Base-by-base conservation (phyloP, 2,888 invertebrate species). In the Girardia tigrina region DNA sequence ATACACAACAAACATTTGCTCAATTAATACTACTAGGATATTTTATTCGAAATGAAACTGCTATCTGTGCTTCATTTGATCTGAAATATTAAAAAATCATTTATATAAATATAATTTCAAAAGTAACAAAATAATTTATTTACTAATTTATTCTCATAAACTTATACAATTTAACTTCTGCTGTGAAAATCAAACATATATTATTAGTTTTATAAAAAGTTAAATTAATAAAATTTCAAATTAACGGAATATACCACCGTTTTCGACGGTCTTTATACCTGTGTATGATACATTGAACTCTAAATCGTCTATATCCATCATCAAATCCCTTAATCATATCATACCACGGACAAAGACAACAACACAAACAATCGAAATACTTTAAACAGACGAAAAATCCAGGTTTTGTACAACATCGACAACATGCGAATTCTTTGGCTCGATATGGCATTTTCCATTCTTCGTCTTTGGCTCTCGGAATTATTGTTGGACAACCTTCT, bases 231-330 rank as follows among this genome's bases (percentile, higher is more conserved):
- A 56, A 56, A 8, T 2, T 56, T 56, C n/a, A 56, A 12, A 56
- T 56, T 23, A 56, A 12, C n/a, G 20, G 20, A 56, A 56, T 4
- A 16, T 56, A 56, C 56, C 56, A 56, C 23, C 56, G 56, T 16
- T 56, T 56, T 56, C 56, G 4, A 20, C 56, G 4, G 23, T 56
- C 56, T 16, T 56, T 56, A n/a, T 56, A 56, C n/a, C 56, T 4
- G 23, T 56, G 56, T 12, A 56, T 56, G 4, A 56, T 56, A 56
- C 56, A 56, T 16, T 56, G 56, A n/a, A 56, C 23, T n/a, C 56
- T 56, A 56, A 56, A 56, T 56, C 56, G n/a, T 20, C 56, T n/a
- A 56, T 56, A 56, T 20, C 56, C 56, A n/a, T 56, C 56, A 56
- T 56, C 56, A n/a, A 56, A 12, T 56, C 56, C 56, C n/a, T n/a